Percentiles rank a stretch among this genome's conserved stretches.
Conservation (phyloP, 2,113 vertebrate genomes). For the Caloenas nicobarica region DNA sequence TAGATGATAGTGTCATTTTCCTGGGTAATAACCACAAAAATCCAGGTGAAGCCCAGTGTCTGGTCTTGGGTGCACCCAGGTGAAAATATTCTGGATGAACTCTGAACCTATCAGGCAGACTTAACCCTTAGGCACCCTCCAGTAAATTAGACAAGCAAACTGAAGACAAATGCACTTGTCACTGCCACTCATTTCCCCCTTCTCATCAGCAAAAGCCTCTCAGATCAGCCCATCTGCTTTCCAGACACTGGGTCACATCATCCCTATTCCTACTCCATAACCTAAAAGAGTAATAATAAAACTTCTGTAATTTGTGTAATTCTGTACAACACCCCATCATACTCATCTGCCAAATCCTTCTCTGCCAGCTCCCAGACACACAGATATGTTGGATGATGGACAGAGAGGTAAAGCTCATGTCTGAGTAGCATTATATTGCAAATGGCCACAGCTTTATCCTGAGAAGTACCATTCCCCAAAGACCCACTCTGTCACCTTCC, state of each 20-base stretch:
- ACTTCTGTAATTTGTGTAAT: neutral
- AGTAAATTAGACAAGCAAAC: neutral
- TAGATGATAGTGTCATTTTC: neutral
- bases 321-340: neutral
- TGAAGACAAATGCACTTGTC: constrained; percentile 30
- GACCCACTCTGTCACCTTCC: neutral
- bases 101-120: neutral
- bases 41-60: neutral
- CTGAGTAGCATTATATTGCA: neutral
- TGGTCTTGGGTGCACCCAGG: rapidly evolving
- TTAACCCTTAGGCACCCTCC: neutral
- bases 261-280: neutral
- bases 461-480: neutral
- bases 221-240: neutral
- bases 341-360: neutral
- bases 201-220: neutral
- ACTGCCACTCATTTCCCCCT: neutral
- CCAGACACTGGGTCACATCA: neutral
- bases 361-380: neutral
- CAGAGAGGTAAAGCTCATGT: neutral
- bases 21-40: neutral
- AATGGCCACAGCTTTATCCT: neutral
- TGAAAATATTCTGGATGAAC: neutral
- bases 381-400: neutral
- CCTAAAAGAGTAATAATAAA: neutral